Conservation (phyloP, 2,113 vertebrate genomes). For the Pipra filicauda region DNA sequence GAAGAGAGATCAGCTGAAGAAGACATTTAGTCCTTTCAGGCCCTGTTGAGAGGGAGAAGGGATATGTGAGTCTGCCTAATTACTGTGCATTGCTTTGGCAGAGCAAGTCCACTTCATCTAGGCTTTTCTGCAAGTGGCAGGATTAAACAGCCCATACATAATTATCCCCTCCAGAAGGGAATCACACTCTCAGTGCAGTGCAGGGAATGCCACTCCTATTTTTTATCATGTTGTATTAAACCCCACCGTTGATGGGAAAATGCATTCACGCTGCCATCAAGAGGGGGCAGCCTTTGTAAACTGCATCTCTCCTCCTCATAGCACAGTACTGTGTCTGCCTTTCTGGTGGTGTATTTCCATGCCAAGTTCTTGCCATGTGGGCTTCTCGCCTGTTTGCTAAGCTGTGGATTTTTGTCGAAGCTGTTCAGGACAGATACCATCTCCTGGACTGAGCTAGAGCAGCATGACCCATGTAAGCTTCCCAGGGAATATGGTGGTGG, state of each 20-base stretch:
- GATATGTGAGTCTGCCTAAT: neutral
- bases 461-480: neutral
- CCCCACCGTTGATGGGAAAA: neutral
- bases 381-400: neutral
- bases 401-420: neutral
- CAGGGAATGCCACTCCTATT: accelerated
- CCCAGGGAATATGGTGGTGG: neutral
- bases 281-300: neutral
- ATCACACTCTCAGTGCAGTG: neutral
- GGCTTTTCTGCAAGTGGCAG: neutral
- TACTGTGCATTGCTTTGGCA: neutral
- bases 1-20: neutral
- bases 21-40: neutral
- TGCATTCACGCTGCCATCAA: neutral
- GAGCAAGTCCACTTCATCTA: neutral
- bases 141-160: neutral
- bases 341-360: neutral
- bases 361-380: neutral
- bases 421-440: neutral
- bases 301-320: neutral
- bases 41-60: neutral
- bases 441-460: neutral
- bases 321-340: neutral
- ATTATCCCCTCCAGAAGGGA: neutral
- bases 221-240: neutral